Base-by-base conservation (phyloP, 2,113 vertebrate species). In the Chlamydotis undulata region DNA sequence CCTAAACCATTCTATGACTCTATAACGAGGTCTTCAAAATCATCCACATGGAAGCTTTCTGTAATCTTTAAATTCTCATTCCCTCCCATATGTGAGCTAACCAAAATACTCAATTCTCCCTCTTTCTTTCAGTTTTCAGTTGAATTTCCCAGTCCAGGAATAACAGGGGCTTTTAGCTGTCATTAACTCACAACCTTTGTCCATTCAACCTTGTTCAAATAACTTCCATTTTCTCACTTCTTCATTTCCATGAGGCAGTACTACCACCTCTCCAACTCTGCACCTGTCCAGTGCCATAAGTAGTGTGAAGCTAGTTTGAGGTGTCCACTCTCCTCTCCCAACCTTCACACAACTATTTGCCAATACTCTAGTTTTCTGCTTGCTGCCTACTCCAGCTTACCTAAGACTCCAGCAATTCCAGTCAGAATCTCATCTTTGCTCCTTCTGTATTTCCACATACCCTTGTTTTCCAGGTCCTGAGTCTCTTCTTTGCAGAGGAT, bases 131-230 rank as follows among this genome's bases (percentile, higher is more conserved):
- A 0, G 0, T 31, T 57, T 80, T 39, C 17, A 49, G 19, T 11
- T 2, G 0, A 12, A n/a, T 21, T 76, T 82, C 31, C 31, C 47
- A 79, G 28, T 16, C 16, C 19, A 41, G 0, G 0, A 35, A 52
- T 5, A 76, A 69, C 29, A 47, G 8, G 6, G 14, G 4, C n/a
- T 56, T 68, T 68, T 43, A 45, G 11, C 17, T 56, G 11, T 19
- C 26, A 3, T 33, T 24, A 82, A 45, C 11, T 49, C 73, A 49
- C 25, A 79, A 3, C 16, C 23, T 56, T 56, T 26, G 47, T 14
- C 24, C 5, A 60, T 14, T 9, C 39, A 59, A 5, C 22, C 19
- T 61, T 28, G 25, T 11, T 35, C 50, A 63, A 50, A 67, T 15
- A 43, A 21, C 26, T 25, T 50, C 19, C 23, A 39, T 53, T 29